Base-by-base conservation (phyloP, 2,888 invertebrate genomes). In the Pteria penguin region DNA sequence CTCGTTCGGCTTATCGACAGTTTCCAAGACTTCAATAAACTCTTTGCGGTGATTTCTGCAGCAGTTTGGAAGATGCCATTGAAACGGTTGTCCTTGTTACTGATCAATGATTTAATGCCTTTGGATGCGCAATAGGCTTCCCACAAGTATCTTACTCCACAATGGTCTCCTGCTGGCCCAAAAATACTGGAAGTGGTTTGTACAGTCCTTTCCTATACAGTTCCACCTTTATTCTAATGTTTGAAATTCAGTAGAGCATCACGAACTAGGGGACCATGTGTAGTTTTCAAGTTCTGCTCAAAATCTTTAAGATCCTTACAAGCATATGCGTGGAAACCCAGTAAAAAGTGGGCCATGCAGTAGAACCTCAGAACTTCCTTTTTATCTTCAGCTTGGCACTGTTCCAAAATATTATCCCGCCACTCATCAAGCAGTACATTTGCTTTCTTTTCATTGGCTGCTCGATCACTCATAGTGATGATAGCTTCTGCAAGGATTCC, bases 61-160 rank as follows among this genome's bases (percentile, higher is more conserved):
- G 72, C 32, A 8, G 77, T 81, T 52, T 81, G 71, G 62, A 81
- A 80, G 3, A 80, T n/a, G 2, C 70, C 73, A 73, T 81, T 81
- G 32, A 81, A 80, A 11, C 79, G 32, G 45, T 81, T 83, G 18
- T 80, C 77, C 8, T 68, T 4, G 27, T 82, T 82, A 24, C 79
- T 76, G 22, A 81, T 81, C 4, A 61, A 0, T 0, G 77, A 81
- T 31, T 81, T 82, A 5, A 78, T 29, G 22, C 78, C 79, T 29
- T 70, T 60, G 29, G n/a, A 68, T 14, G 58, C n/a, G 55, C 82
- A 82, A 55, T 77, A 66, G 1, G 79, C 73, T 52, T 81, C 79
- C 82, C 79, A 82, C 4, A 61, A 32, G 63, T 81, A 76, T 4
- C 75, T 11, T 2, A 77, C 65, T 18, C 78, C 78, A 65, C 63